A percentile compares a stretch with the other conserved stretches of the same genome.
phyloP scores from a whole-genome alignment of 2,888 invertebrate genomes.

The Halocaridina rubra region DNA sequence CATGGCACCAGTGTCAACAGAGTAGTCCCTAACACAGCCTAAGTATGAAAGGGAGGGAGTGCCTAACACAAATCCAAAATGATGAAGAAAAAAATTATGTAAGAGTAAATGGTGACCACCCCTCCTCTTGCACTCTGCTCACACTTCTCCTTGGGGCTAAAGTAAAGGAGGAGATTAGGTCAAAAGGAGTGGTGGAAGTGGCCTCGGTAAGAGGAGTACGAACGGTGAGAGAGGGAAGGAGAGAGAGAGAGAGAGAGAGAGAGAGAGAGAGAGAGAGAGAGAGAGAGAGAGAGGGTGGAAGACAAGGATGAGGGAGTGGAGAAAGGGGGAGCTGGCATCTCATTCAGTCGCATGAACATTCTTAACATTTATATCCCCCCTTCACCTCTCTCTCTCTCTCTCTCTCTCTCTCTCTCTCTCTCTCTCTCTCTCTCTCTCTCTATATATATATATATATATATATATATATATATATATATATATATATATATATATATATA shows the following conservation, averaged over 20 bases:
- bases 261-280: neutral
- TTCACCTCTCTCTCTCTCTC: neutral
- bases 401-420: neutral
- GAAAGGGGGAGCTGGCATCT: neutral
- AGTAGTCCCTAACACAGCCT: no score
- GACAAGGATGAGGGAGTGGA: neutral
- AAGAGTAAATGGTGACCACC: no score
- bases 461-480: neutral
- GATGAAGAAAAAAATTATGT: no score
- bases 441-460: conserved; percentile 3
- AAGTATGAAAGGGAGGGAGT: no score
- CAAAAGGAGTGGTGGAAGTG: neutral
- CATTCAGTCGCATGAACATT: neutral
- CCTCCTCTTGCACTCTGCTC: no score
- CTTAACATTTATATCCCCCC: neutral
- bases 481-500: conserved; percentile 6
- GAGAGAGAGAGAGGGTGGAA: neutral
- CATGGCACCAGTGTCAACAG: no score
- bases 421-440: neutral
- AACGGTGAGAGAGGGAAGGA: neutral
- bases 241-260: neutral
- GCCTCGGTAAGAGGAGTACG: no score
- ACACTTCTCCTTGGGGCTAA: no score
- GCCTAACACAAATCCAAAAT: no score
- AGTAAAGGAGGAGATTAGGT: no score